Percentiles rank a stretch among this genome's conserved stretches.
phyloP scores from a whole-genome alignment of 2,113 vertebrate genomes.

The Lichenostomus cassidix region DNA sequence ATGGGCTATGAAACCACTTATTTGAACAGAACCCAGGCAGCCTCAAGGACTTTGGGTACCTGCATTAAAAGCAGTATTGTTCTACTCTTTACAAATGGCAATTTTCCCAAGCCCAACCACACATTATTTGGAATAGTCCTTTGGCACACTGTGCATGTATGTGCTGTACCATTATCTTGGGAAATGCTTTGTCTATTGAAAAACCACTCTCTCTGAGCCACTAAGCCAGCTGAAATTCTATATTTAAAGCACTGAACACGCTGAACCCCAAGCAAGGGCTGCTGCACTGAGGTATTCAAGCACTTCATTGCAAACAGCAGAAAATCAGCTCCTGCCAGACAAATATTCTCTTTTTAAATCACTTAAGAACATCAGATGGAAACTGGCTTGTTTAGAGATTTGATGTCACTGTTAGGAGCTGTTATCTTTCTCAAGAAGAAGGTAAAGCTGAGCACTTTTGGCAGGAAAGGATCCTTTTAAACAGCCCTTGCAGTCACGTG shows the following conservation, averaged over 20 bases:
- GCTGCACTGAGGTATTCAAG: background rate
- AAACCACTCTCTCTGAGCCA: background rate
- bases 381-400: background rate
- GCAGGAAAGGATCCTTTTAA: background rate
- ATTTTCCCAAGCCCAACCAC: background rate
- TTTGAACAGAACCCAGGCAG: background rate
- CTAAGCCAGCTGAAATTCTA: background rate
- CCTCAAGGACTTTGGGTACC: background rate
- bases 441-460: background rate
- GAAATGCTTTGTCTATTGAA: slow-evolving; percentile 29
- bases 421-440: background rate
- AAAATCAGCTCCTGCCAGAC: background rate
- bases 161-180: background rate
- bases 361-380: background rate
- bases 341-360: background rate
- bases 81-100: background rate
- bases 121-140: background rate
- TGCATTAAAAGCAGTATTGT: background rate
- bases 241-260: background rate
- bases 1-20: background rate
- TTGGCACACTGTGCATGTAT: background rate
- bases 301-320: background rate
- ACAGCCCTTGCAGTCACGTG: background rate
- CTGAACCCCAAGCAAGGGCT: background rate
- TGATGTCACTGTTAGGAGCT: background rate